Evolutionary conservation across 1,140 invertebrate genomes (phyloP), one percentile per base, ranked within the genome.

Genomic region (Callitettix versicolor): DNA sequence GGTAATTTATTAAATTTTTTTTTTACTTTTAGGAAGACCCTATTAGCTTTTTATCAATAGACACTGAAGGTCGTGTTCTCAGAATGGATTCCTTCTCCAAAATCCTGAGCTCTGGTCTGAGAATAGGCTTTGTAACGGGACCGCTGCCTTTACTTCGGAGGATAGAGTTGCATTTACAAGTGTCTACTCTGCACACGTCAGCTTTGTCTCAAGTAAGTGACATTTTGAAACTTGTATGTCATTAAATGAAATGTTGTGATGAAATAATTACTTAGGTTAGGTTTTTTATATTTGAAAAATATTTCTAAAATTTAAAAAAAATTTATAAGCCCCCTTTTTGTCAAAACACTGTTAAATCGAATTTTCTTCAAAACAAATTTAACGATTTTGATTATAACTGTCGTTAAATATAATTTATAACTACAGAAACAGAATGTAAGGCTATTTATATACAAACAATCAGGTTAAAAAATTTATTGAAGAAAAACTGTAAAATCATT

Each of bases 81-180:
- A 73, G 87, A 49, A 76, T 87, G 62, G 88, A 91, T 69, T 89
- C 86, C 0, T 80, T 89, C 61, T 88, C 85, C 0, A 90, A 90
- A 76, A 74, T 87, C 15, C 61, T 91, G 21, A 85, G 79, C 63
- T 79, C 81, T 11, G 84, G 83, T n/a, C 65, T 85, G 9, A 73
- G 84, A 57, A 65, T 85, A 1, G 86, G 83, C 5, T 82, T 84
- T 67, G 69, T 86, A 1, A 87, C 83, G 0, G 86, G 82, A 1
- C 78, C 83, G 1, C 74, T 76, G 22, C 69, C 73, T 0, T 64
- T 88, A 5, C 67, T 85, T n/a, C 64, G 77, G 17, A 70, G 72
- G 22, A 71, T 86, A 41, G 79, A 85, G 62, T 68, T 84, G 22
- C 85, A 88, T 62, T 75, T 84, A 67, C 84, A 88, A 65, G 81